Evolutionary conservation across 1,140 invertebrate genomes (phyloP).

Genomic region (Hydropsyche tenuis): DNA sequence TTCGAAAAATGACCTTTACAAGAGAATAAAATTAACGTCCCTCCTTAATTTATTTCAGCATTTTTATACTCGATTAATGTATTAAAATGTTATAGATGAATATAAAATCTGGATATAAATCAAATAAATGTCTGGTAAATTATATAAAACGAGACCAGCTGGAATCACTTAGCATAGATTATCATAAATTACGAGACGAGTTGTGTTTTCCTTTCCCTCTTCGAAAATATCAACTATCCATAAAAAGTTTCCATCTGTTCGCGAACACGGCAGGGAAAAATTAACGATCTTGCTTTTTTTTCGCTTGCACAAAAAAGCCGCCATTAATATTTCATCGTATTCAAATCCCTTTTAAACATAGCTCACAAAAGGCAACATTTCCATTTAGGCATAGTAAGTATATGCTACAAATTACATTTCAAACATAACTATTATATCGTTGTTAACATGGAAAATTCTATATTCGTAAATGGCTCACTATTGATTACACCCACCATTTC

Average conservation of each 20-base stretch:
- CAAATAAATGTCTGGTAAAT: constrained; percentile 40
- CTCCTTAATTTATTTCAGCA: not conserved
- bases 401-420: no score
- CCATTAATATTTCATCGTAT: constrained; percentile 18
- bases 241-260: constrained; percentile 20
- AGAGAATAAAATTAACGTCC: not conserved
- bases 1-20: no score
- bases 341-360: not conserved
- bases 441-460: no score
- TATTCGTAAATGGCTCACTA: no score
- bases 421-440: no score
- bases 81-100: constrained; percentile 33
- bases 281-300: constrained; percentile 13
- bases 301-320: not conserved
- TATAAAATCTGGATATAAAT: constrained; percentile 35
- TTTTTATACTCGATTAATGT: not conserved
- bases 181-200: constrained; percentile 25
- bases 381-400: not conserved
- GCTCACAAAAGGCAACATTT: constrained; percentile 12
- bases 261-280: constrained; percentile 26
- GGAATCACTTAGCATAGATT: constrained; percentile 39
- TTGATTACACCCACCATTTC: no score
- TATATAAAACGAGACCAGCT: constrained; percentile 30
- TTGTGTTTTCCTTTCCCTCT: constrained; percentile 18
- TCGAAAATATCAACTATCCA: constrained; percentile 27